Evolutionary conservation across 2,888 invertebrate species (phyloP).

Genomic region (Polymixis lichenea): DNA sequence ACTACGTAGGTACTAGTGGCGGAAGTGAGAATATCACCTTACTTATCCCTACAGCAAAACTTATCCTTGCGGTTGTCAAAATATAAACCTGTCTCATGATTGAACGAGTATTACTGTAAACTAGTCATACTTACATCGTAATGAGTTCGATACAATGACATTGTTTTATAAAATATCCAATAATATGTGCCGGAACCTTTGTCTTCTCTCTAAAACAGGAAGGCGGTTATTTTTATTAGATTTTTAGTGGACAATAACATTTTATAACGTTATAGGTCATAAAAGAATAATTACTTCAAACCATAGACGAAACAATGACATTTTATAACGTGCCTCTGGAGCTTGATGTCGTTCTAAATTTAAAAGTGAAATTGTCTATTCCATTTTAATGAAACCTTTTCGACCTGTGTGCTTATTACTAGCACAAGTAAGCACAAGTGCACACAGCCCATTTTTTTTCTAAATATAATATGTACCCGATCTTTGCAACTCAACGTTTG

Average conservation of each 20-base stretch:
- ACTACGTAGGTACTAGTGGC: not conserved
- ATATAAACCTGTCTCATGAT: conserved; percentile 18
- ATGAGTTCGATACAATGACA: conserved; percentile 38
- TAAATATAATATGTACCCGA: not conserved
- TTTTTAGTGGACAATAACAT: conserved; percentile 13
- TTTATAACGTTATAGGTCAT: conserved; percentile 3
- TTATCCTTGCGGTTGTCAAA: too few relatives aligned
- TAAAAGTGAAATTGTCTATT: conserved; percentile 17
- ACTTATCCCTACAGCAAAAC: not conserved
- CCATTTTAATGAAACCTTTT: not conserved
- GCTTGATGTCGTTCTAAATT: conserved; percentile 27
- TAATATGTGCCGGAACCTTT: conserved; percentile 37
- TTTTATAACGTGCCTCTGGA: conserved; percentile 1
- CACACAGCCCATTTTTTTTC: not conserved
- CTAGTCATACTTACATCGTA: conserved; percentile 11
- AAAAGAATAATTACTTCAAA: not conserved
- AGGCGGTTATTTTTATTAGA: conserved; percentile 7
- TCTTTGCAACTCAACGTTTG: not conserved
- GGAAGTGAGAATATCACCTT: not conserved
- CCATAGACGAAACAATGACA: conserved; percentile 15
- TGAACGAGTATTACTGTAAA: conserved; percentile 32
- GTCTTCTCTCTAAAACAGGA: conserved; percentile 33
- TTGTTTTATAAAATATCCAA: conserved; percentile 47
- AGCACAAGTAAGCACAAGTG: not conserved
- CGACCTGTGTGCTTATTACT: not conserved